Conservation (phyloP, 2,113 vertebrate genomes). For the Chunga burmeisteri region DNA sequence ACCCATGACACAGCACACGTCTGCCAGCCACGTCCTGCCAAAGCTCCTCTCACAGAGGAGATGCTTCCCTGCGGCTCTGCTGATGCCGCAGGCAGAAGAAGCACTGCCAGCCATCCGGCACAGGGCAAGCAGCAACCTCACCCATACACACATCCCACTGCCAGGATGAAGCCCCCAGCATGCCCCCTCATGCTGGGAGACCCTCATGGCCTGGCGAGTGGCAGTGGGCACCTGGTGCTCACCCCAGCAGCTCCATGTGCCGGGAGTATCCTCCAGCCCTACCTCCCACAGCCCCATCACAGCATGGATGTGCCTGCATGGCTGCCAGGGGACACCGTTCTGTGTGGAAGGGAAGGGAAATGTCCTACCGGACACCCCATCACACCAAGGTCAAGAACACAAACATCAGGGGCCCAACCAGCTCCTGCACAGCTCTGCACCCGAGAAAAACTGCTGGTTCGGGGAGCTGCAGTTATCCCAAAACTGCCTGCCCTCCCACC, state of each 20-base stretch:
- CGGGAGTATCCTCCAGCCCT: neutral
- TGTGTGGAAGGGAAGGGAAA: fast-evolving
- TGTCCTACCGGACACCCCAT: neutral
- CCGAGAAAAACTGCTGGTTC: neutral
- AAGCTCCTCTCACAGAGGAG: neutral
- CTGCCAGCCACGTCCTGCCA: neutral
- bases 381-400: neutral
- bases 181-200: fast-evolving
- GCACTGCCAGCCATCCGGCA: fast-evolving
- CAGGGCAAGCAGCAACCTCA: neutral
- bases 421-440: neutral
- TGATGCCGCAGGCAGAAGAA: fast-evolving
- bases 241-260: fast-evolving
- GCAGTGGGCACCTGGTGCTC: neutral
- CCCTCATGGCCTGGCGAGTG: neutral
- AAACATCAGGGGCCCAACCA: fast-evolving
- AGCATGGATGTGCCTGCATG: neutral
- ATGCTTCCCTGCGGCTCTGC: fast-evolving
- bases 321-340: neutral
- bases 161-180: neutral
- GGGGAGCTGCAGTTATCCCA: neutral
- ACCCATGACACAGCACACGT: fast-evolving
- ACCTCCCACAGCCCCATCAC: neutral
- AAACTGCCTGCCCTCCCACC: neutral
- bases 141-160: fast-evolving